phyloP scores from a whole-genome alignment of 2,113 vertebrate species.

The Chinchilla lanigera region DNA sequence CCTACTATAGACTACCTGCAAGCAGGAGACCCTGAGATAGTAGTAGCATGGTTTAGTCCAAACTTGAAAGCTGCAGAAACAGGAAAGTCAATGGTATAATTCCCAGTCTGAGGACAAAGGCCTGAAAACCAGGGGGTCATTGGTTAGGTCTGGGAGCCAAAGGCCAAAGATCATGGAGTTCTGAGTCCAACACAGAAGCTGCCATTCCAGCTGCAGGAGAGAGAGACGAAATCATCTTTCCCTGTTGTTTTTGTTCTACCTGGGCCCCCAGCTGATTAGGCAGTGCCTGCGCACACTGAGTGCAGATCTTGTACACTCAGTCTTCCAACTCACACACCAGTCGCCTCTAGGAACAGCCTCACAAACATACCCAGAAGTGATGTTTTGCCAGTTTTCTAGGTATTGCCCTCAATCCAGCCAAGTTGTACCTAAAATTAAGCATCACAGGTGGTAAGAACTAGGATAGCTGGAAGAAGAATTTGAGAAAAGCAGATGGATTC shows the following conservation, averaged over 20 bases:
- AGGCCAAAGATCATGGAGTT: neutral
- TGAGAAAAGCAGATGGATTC: conserved; percentile 5
- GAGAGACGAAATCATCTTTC: neutral
- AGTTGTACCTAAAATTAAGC: neutral
- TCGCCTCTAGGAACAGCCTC: neutral
- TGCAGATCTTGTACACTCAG: neutral
- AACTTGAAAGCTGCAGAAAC: neutral
- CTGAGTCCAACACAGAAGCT: neutral
- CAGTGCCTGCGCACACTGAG: neutral
- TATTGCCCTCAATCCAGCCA: neutral
- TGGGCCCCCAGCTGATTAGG: neutral
- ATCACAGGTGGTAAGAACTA: neutral
- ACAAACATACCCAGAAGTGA: neutral
- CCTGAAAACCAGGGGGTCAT: neutral
- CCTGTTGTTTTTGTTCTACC: neutral
- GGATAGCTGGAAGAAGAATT: neutral
- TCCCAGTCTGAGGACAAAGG: neutral
- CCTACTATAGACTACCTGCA: neutral
- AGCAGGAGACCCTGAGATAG: neutral
- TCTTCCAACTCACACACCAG: neutral
- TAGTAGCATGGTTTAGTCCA: neutral
- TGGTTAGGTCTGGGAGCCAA: neutral
- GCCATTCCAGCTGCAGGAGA: neutral
- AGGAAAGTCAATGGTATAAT: neutral
- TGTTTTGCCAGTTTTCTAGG: no score